Evolutionary conservation across 2,113 vertebrate species (phyloP).

Genomic region (Aleadryas rufinucha): DNA sequence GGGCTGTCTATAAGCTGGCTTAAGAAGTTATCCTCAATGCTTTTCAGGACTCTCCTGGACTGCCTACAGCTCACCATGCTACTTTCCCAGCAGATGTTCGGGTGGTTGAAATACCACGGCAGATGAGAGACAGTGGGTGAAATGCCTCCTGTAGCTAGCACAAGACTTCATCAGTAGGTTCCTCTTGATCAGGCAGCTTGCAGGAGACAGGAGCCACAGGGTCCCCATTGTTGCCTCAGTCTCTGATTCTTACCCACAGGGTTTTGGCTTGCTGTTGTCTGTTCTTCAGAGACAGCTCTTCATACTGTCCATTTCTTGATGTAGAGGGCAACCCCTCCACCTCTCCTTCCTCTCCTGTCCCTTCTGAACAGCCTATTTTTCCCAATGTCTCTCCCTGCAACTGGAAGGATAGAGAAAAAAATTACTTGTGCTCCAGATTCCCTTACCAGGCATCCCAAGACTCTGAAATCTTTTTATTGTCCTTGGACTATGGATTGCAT

Average conservation of each 20-base stretch:
- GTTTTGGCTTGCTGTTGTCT: not conserved
- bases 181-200: not conserved
- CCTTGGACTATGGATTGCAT: not conserved
- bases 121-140: not conserved
- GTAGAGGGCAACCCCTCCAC: not conserved
- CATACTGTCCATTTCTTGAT: not conserved
- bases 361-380: not conserved
- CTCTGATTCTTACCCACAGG: not conserved
- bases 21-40: not conserved
- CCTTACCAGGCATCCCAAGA: not conserved
- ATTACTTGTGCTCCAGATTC: not conserved
- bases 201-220: not conserved
- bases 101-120: rapidly evolving
- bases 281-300: not conserved
- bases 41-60: not conserved
- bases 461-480: not conserved
- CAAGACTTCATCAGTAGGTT: not conserved
- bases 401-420: not conserved
- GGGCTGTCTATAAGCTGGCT: not conserved
- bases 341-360: not conserved
- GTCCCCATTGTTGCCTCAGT: not conserved
- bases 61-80: not conserved
- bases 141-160: not conserved
- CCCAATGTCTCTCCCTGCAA: not conserved
- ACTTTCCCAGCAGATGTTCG: not conserved